Evolutionary conservation across 2,113 vertebrate genomes (phyloP), one percentile per base, ranked within the genome.

Genomic region (Poeciliopsis turrubarensis): DNA sequence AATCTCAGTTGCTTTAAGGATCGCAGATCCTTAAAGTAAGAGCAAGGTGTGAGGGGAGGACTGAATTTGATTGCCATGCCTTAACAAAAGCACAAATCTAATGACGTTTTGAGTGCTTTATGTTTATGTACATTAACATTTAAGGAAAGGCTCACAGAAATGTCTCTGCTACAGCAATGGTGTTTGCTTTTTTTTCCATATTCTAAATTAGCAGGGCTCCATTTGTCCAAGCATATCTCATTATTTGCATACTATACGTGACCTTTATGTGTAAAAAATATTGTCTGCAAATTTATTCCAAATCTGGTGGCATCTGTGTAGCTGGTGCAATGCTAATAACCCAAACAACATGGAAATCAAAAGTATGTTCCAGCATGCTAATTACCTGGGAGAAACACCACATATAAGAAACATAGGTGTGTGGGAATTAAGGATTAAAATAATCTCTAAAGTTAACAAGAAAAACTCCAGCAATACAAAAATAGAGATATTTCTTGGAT

Each of bases 351-450:
- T 34, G 61, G 15, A 61, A 70, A 75, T 61, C 27, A 57, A 44
- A 60, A 25, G 10, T 27, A 62, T 75, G 60, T 67, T 84, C 75
- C 39, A 68, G 30, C 47, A 82, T 30, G 60, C 71, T 80, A 65
- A 79, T 85, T 73, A 79, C 57, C 30, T 54, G 60, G 61, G 41
- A 66, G 25, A 25, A 80, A 60, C 22, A 9, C 27, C 62, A 67
- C 31, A 79, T 12, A 13, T 61, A 32, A 44, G 27, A 80, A 72
- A 71, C 1, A 5, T 10, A 19, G 8, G 30, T 29, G 65, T 29
- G 51, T 19, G 29, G 41, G 34, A 8, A 77, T 32, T 60, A 2
- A 0, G 41, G n/a, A 78, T 82, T 44, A 84, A 82, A 87, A 81
- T 67, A 76, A 74, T 26, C 67, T 47, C 72, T 10, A 25, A 69